Conservation (phyloP, 1,140 invertebrate genomes). For the Holotrichia oblita region DNA sequence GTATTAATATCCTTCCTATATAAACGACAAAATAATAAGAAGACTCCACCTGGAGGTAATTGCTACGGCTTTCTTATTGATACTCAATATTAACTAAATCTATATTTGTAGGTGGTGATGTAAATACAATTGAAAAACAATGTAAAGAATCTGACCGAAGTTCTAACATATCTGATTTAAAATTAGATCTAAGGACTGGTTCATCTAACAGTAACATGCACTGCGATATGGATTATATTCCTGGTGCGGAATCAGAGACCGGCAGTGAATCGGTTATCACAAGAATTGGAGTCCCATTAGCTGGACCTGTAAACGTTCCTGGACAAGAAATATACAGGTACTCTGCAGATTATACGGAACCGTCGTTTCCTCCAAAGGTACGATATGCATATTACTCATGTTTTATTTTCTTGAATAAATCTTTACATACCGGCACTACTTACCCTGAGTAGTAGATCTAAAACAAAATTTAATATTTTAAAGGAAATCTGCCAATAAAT, state of each 20-base stretch:
- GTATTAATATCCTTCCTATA: conserved; percentile 67
- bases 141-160: conserved; percentile 87
- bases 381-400: conserved; percentile 14
- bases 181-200: conserved; percentile 85
- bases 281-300: conserved; percentile 71
- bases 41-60: conserved; percentile 58
- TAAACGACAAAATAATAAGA: conserved; percentile 61
- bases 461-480: too few species aligned
- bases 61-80: conserved; percentile 16
- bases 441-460: too few species aligned
- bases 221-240: conserved; percentile 67
- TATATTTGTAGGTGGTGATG: conserved; percentile 52
- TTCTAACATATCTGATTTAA: conserved; percentile 91
- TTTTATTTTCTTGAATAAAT: too few species aligned
- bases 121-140: conserved; percentile 75
- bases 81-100: neutral
- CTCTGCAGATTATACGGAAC: conserved; percentile 87
- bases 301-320: conserved; percentile 78
- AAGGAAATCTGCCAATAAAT: too few species aligned
- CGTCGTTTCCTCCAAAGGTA: conserved; percentile 78
- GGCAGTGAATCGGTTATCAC: conserved; percentile 61
- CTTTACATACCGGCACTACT: too few species aligned
- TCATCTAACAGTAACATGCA: conserved; percentile 79
- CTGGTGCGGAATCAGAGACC: conserved; percentile 62
- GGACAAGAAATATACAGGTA: conserved; percentile 78